Evolutionary conservation across 2,113 vertebrate genomes (phyloP).

Genomic region (Platysternon megacephalum): DNA sequence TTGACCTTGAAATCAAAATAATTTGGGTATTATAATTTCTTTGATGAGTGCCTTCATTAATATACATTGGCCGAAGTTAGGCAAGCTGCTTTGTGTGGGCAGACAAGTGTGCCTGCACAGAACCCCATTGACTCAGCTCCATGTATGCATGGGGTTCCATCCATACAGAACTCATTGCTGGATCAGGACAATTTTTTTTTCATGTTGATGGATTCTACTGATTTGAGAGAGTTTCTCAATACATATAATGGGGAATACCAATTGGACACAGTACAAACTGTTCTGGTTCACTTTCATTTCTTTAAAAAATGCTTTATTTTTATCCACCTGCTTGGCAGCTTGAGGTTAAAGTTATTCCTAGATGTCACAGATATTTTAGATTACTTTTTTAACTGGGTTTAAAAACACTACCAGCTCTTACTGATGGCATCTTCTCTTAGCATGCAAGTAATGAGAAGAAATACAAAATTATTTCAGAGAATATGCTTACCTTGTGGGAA

Average conservation of each 20-base stretch:
- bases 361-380: neutral
- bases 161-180: neutral
- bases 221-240: neutral
- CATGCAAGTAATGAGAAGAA: neutral
- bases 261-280: neutral
- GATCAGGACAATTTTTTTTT: neutral
- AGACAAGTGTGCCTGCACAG: neutral
- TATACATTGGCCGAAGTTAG: neutral
- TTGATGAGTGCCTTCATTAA: neutral
- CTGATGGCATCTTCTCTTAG: neutral
- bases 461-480: neutral
- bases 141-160: neutral
- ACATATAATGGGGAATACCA: neutral
- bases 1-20: neutral
- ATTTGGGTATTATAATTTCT: neutral
- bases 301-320: neutral
- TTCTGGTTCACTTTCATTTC: neutral
- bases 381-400: neutral
- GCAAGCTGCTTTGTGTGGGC: neutral
- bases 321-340: neutral
- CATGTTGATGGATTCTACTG: neutral
- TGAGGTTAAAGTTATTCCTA: neutral
- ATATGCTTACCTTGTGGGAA: neutral
- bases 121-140: neutral
- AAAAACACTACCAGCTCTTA: neutral